phyloP scores from a whole-genome alignment of 53 echinoderm and acorn worm genomes.

The Crossaster papposus region DNA sequence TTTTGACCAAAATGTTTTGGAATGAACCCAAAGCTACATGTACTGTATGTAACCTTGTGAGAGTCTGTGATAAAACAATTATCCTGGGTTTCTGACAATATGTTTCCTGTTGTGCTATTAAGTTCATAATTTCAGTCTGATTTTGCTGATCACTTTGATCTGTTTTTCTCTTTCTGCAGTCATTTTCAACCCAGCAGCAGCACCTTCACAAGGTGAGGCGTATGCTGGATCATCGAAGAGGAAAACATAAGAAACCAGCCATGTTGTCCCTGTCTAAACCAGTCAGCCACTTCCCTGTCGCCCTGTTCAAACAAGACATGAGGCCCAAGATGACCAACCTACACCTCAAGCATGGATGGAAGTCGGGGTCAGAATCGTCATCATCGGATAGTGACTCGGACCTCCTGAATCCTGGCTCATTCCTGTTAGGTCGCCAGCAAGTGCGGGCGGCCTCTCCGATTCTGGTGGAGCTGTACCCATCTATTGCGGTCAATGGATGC shows the following conservation, averaged over 20 bases:
- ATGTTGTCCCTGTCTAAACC: conserved; percentile 32
- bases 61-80: no score
- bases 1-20: no score
- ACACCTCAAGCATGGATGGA: conserved; percentile 22
- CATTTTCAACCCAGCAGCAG: not conserved
- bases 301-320: not conserved
- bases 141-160: no score
- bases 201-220: not conserved
- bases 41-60: no score
- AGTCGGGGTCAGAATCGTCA: not conserved
- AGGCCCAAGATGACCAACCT: conserved; percentile 17
- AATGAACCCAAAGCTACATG: no score
- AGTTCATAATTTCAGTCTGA: no score
- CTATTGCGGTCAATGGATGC: not conserved
- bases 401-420: conserved; percentile 6
- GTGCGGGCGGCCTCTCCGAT: conserved; percentile 25
- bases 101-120: no score
- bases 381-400: conserved; percentile 10
- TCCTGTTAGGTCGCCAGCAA: not conserved
- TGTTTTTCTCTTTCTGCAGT: conserved; percentile 2
- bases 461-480: conserved; percentile 23
- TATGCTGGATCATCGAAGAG: not conserved
- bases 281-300: conserved; percentile 15
- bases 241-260: not conserved
- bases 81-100: no score